Percentiles rank a stretch among this genome's conserved stretches.
Conservation (phyloP, 2,113 vertebrate species). For the Camelus bactrianus region DNA sequence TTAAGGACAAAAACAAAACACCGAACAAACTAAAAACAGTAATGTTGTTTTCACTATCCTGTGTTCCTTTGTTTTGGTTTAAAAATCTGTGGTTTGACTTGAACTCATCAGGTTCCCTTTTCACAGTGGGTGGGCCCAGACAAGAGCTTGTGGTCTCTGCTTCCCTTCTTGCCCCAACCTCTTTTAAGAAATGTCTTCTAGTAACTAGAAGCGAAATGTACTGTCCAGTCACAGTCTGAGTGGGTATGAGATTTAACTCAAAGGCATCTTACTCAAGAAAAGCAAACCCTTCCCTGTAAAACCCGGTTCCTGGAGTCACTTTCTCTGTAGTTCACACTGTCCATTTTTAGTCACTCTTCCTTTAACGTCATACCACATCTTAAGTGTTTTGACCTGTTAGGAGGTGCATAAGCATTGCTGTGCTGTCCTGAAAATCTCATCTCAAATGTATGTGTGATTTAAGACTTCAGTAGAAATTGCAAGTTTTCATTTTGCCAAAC, state of each 20-base stretch:
- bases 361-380: constrained; percentile 13
- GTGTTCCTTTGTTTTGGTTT: constrained; percentile 84
- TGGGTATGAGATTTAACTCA: constrained; percentile 82
- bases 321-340: constrained; percentile 22
- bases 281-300: constrained; percentile 58
- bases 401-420: background rate
- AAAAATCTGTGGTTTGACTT: constrained; percentile 74
- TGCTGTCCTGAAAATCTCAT: constrained; percentile 54
- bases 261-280: constrained; percentile 59
- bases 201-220: constrained; percentile 81
- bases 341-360: constrained; percentile 21
- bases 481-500: constrained; percentile 63
- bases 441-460: constrained; percentile 39
- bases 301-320: constrained; percentile 32
- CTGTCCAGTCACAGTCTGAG: constrained; percentile 80
- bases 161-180: constrained; percentile 42
- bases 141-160: constrained; percentile 10
- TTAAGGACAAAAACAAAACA: constrained; percentile 75
- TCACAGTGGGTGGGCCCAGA: constrained; percentile 34
- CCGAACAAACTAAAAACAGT: constrained; percentile 80
- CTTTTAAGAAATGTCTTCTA: constrained; percentile 77
- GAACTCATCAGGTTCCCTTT: constrained; percentile 57
- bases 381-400: constrained; percentile 45
- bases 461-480: constrained; percentile 44
- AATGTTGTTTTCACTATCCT: constrained; percentile 86